These are phyloP conservation scores for Mus spicilegus DNA, from an alignment of 2,113 vertebrate species.

Conservation along the genomic window DNA sequence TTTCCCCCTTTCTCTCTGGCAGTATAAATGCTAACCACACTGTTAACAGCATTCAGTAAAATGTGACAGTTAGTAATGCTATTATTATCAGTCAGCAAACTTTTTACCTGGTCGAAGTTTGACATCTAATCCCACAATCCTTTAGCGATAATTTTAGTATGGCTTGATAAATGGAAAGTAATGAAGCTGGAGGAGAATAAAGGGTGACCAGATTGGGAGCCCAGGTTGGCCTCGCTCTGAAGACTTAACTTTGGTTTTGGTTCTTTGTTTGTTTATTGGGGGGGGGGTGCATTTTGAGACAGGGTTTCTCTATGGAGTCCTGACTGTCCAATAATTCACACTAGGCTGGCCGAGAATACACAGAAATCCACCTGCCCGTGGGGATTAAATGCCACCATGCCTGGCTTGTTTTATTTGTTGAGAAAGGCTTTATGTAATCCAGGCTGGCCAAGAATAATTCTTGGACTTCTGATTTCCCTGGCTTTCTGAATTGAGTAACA, in stretches of 20 bases:
- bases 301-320: neutral
- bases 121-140: neutral
- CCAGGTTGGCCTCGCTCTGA: neutral
- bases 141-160: constrained; percentile 5
- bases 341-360: neutral
- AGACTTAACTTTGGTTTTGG: neutral
- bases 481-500: neutral
- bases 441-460: neutral
- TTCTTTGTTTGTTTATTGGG: neutral
- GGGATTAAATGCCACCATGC: neutral
- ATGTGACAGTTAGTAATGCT: neutral
- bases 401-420: neutral
- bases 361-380: neutral
- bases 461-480: neutral
- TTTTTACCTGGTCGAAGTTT: constrained; percentile 4
- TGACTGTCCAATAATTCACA: neutral
- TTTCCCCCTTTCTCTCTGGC: neutral
- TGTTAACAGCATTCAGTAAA: neutral
- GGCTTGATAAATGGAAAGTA: neutral
- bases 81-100: neutral
- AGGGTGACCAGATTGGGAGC: neutral
- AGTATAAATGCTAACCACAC: neutral
- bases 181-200: neutral
- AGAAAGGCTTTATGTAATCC: neutral
- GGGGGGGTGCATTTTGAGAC: too few relatives aligned